Evolutionary conservation across 2,888 invertebrate species (phyloP), one percentile per base, ranked within the genome.

Genomic region (Flexamia atlantica): DNA sequence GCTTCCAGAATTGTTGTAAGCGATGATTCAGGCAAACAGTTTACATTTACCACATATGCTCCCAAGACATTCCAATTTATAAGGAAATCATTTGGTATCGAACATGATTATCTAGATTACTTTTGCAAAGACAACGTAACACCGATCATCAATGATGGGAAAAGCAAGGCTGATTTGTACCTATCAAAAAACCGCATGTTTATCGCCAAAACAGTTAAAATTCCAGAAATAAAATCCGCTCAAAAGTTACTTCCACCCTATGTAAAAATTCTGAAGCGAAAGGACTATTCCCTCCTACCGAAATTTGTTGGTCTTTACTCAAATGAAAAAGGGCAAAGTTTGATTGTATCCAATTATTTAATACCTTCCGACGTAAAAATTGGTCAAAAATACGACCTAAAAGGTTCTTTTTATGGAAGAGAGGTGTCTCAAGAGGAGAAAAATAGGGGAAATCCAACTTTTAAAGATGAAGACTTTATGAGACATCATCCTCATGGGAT

Each of bases 31-130:
- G 14, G 12, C 14, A 46, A 3, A 46, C 4, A 97, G 92, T 99
- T 99, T 92, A 96, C 97, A 90, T 99, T 99, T 92, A 99, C 98
- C 91, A 98, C 99, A 87, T 99, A 99, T 92, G 99, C 99, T 87
- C 99, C 99, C 23, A 97, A 99, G 90, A 99, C 99, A 90, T 99
- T 99, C 93, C 95, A 99, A 89, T 99, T 99, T 91, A 99, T 99
- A 92, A 93, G 99, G 87, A 98, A 99, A 91, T 93, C 99, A 88
- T 99, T 99, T 92, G 97, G 98, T 86, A 99, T 99, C 89, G 98
- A 99, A 20, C 99, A 99, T 90, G 99, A 99, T 92, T 99, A 99
- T 92, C 93, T 99, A 94, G 95, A 98, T 94, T 99, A 99, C 85
- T 95, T 99, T 94, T 99, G 99, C 92, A 97, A 97, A 90, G 95